Conservation (phyloP, 2,113 vertebrate genomes). For the Malurus cyaneus region DNA sequence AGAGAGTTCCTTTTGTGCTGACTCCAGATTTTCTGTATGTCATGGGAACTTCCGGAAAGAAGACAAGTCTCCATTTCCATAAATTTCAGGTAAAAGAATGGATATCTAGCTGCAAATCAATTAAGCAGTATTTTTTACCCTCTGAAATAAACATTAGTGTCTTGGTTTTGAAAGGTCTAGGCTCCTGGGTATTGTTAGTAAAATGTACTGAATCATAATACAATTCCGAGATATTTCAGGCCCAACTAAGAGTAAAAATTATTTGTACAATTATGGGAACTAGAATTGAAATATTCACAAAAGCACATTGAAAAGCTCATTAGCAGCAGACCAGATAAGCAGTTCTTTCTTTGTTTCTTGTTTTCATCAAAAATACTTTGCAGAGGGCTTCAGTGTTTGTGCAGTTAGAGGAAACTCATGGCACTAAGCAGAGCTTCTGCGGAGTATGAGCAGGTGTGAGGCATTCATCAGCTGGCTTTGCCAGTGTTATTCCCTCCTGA, state of each 20-base stretch:
- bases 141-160: not conserved
- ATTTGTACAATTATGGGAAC: not conserved
- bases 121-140: not conserved
- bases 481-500: not conserved
- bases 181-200: constrained; percentile 2
- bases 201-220: not conserved
- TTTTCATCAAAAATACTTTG: not conserved
- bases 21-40: constrained; percentile 98
- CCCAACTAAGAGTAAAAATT: not conserved
- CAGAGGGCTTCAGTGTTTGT: not conserved
- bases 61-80: constrained; percentile 91
- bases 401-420: not conserved
- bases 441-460: not conserved
- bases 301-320: not conserved
- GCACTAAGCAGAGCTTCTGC: not conserved
- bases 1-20: constrained; percentile 96
- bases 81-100: constrained; percentile 90
- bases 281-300: not conserved
- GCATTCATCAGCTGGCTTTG: not conserved
- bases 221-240: not conserved
- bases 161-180: not conserved
- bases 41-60: constrained; percentile 95
- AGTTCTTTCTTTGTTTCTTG: not conserved
- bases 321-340: not conserved
- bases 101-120: not conserved